phyloP scores from a whole-genome alignment of 1,140 invertebrate species.

The Aleiodes sp. region DNA sequence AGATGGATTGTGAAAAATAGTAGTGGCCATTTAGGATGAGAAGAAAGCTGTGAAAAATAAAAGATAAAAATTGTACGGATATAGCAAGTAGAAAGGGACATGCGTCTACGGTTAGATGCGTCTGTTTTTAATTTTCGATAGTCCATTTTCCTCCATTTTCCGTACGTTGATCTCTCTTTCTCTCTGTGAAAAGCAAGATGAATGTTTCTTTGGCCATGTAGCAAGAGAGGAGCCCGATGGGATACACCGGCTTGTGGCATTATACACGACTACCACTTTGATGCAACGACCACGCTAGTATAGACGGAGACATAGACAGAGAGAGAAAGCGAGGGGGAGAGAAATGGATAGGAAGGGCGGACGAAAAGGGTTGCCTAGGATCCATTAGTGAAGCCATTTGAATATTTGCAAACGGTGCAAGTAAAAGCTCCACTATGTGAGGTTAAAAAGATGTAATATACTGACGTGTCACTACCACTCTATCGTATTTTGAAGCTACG shows the following conservation, averaged over 20 bases:
- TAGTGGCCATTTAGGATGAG: neutral
- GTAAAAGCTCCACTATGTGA: conserved; percentile 36
- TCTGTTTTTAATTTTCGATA: conserved; percentile 59
- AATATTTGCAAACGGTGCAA: conserved; percentile 65
- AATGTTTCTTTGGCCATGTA: conserved; percentile 10
- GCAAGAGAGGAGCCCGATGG: neutral
- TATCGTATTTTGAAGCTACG: neutral
- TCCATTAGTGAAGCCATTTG: conserved; percentile 64
- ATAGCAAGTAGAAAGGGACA: neutral
- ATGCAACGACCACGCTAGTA: conserved; percentile 52
- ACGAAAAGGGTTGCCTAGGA: conserved; percentile 37
- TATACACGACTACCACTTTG: conserved; percentile 52
- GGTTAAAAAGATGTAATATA: conserved; percentile 63
- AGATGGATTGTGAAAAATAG: neutral
- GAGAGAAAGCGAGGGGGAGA: neutral
- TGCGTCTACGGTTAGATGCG: no score
- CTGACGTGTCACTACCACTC: conserved; percentile 46
- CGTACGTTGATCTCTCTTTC: conserved; percentile 25
- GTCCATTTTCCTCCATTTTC: conserved; percentile 24
- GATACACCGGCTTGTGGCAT: conserved; percentile 1
- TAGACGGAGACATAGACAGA: neutral
- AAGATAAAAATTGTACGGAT: neutral
- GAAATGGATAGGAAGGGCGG: neutral
- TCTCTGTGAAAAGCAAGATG: conserved; percentile 30
- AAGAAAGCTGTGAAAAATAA: neutral